These are phyloP conservation scores for Macrostomum cliftonense DNA, from an alignment of 2,888 invertebrate genomes.

Conservation along the genomic window DNA sequence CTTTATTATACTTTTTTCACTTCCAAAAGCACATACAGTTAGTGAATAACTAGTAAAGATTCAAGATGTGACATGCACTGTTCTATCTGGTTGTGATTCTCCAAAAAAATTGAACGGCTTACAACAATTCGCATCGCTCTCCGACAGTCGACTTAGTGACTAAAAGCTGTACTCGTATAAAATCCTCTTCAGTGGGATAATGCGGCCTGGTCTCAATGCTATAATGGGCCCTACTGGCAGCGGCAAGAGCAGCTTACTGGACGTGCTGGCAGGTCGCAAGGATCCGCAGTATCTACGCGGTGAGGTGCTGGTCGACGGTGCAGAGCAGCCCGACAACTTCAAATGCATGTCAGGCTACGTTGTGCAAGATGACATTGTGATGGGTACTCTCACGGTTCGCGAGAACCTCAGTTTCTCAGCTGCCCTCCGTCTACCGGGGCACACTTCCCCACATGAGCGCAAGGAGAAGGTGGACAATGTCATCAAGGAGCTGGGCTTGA, in stretches of 20 bases:
- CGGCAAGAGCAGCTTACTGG: slow-evolving; percentile 29
- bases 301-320: slow-evolving; percentile 28
- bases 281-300: slow-evolving; percentile 24
- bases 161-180: too few relatives aligned
- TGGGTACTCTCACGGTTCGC: slow-evolving; percentile 33
- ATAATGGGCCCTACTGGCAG: slow-evolving; percentile 21
- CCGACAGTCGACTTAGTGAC: too few relatives aligned
- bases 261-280: slow-evolving; percentile 32
- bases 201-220: slow-evolving; percentile 10
- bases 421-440: slow-evolving; percentile 23
- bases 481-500: slow-evolving; percentile 29
- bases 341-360: slow-evolving; percentile 38
- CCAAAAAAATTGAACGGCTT: too few relatives aligned
- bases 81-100: too few relatives aligned
- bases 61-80: too few relatives aligned
- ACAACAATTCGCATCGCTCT: too few relatives aligned
- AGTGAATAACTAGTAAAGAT: too few relatives aligned
- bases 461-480: slow-evolving; percentile 22
- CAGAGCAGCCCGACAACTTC: slow-evolving; percentile 29
- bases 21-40: too few relatives aligned
- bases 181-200: slow-evolving; percentile 11
- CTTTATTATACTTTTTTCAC: too few relatives aligned
- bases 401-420: slow-evolving; percentile 36
- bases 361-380: slow-evolving; percentile 36
- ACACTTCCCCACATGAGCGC: slow-evolving; percentile 17